phyloP scores from a whole-genome alignment of 2,888 invertebrate species.

The Strigamia crassipes region DNA sequence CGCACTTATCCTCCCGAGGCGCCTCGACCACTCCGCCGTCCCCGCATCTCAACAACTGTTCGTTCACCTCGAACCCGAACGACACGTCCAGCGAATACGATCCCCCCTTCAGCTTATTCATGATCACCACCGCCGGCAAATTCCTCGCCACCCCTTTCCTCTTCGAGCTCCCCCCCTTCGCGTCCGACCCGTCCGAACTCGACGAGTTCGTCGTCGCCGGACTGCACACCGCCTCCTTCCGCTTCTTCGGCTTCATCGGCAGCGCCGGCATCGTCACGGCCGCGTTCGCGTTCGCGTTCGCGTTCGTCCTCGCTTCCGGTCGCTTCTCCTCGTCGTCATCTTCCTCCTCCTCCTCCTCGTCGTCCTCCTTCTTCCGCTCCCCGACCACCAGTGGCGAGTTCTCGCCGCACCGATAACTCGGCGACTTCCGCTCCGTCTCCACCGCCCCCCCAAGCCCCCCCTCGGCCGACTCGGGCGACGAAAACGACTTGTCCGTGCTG shows the following conservation, averaged over 20 bases:
- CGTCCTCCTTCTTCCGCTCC: neutral
- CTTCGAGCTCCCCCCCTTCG: no score
- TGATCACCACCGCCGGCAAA: slow-evolving; percentile 51
- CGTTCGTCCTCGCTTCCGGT: neutral
- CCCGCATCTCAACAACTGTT: slow-evolving; percentile 67
- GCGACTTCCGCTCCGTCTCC: neutral
- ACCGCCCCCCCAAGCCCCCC: no score
- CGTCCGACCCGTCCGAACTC: neutral
- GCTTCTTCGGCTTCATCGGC: neutral
- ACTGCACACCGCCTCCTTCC: neutral
- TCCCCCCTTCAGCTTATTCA: slow-evolving; percentile 48
- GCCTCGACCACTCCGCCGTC: slow-evolving; percentile 54
- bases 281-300: neutral
- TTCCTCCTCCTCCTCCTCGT: neutral
- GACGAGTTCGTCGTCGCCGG: slow-evolving; percentile 15
- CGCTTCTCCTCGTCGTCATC: neutral
- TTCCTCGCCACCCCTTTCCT: neutral
- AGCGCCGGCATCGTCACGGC: neutral
- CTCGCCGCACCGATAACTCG: neutral
- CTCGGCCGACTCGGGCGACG: neutral
- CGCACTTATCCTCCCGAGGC: neutral
- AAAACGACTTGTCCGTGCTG: neutral
- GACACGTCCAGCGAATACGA: slow-evolving; percentile 65
- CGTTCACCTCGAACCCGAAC: slow-evolving; percentile 80
- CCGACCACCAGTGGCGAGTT: no score